phyloP scores from a whole-genome alignment of 2,797 vertebrate species.

The Gymnodraco acuticeps region DNA sequence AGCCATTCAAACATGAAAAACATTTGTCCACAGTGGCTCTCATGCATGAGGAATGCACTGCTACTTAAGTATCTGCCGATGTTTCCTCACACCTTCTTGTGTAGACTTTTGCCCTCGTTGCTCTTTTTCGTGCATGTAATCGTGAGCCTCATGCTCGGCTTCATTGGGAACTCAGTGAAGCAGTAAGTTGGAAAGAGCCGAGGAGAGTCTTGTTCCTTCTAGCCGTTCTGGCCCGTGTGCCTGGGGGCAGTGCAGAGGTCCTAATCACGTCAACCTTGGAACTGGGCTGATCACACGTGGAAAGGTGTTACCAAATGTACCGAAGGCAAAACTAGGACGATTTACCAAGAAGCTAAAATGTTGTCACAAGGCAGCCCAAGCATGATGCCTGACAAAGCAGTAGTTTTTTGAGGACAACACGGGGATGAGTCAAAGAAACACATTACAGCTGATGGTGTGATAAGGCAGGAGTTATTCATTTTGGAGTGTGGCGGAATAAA shows the following conservation, averaged over 20 bases:
- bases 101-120: not conserved
- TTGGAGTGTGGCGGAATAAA: slow-evolving; percentile 44
- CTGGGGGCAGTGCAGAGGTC: slow-evolving; percentile 1
- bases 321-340: not conserved
- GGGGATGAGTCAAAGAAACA: slow-evolving; percentile 29
- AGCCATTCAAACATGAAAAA: not conserved
- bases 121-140: slow-evolving; percentile 41
- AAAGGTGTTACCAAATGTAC: slow-evolving; percentile 9
- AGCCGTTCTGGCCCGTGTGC: slow-evolving; percentile 4
- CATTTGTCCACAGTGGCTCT: not conserved
- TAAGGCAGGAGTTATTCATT: slow-evolving; percentile 42
- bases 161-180: slow-evolving; percentile 41
- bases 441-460: slow-evolving; percentile 55
- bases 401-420: slow-evolving; percentile 45
- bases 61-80: not conserved
- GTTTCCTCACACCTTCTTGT: slow-evolving; percentile 12
- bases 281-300: slow-evolving; percentile 8
- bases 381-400: slow-evolving; percentile 30
- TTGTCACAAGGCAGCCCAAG: slow-evolving; percentile 38
- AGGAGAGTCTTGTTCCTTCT: slow-evolving; percentile 40
- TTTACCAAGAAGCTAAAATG: slow-evolving; percentile 13
- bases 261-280: slow-evolving; percentile 20
- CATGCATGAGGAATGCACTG: slow-evolving; percentile 16
- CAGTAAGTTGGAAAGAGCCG: slow-evolving; percentile 41
- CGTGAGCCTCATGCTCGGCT: slow-evolving; percentile 25